Evolutionary conservation across 2,797 vertebrate species (phyloP).

Genomic region (Megaceryle alcyon): DNA sequence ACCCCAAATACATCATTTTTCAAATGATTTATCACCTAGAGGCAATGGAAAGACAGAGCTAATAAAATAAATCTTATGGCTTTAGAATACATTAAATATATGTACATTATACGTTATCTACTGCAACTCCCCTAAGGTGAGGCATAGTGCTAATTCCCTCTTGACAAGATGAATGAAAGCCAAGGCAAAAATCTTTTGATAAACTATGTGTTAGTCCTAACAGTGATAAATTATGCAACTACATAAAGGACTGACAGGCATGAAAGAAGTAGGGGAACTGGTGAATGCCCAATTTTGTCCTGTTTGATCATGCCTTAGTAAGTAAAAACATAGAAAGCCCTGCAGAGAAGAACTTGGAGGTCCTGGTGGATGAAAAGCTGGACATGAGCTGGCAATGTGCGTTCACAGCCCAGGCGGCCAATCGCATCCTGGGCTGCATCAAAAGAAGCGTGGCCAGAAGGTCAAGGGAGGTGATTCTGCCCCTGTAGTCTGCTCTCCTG

Average conservation of each 20-base stretch:
- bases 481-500: not conserved
- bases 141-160: not conserved
- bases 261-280: not conserved
- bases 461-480: not conserved
- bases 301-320: not conserved
- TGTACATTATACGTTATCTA: not conserved
- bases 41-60: not conserved
- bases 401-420: not conserved
- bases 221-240: not conserved
- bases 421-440: not conserved
- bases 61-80: not conserved
- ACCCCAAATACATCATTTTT: not conserved
- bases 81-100: not conserved
- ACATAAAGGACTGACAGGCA: not conserved
- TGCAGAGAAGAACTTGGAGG: no score
- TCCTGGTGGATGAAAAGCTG: not conserved
- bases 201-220: not conserved
- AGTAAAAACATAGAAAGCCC: not conserved
- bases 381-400: no score
- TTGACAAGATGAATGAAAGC: not conserved
- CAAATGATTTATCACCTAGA: not conserved
- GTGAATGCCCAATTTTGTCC: not conserved
- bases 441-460: not conserved
- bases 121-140: not conserved
- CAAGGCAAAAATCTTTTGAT: not conserved